Conservation (phyloP, 2,113 vertebrate species). For the Syrmaticus mikado region DNA sequence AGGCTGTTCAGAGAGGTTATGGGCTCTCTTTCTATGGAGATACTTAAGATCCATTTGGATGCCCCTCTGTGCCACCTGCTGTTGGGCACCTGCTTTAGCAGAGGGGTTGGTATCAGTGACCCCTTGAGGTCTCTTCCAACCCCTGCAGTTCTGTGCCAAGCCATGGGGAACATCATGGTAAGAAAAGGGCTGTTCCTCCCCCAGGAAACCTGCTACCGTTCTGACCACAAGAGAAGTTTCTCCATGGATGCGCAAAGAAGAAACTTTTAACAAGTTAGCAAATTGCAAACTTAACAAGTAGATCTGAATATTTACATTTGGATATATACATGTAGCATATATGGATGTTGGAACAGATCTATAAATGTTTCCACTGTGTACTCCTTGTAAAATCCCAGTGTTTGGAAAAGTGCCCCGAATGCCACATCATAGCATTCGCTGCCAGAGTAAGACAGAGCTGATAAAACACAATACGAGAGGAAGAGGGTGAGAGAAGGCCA, state of each 20-base stretch:
- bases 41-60: no score
- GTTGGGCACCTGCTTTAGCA: no score
- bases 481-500: background rate
- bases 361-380: constrained; percentile 72
- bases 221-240: constrained; percentile 37
- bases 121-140: no score
- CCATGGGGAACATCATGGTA: background rate
- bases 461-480: constrained; percentile 9
- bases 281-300: background rate
- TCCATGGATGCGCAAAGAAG: background rate
- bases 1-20: no score
- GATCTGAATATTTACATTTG: constrained; percentile 38
- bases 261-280: background rate
- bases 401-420: constrained; percentile 29
- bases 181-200: background rate
- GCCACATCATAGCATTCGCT: background rate
- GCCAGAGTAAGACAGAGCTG: constrained; percentile 39
- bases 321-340: background rate
- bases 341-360: constrained; percentile 60
- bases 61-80: no score
- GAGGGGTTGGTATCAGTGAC: no score
- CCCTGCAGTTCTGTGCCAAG: no score
- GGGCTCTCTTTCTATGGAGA: no score
- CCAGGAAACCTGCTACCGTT: constrained; percentile 9
- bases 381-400: constrained; percentile 59